Base-by-base conservation (phyloP, 2,797 vertebrate species). In the Sebastes hopkinsi region DNA sequence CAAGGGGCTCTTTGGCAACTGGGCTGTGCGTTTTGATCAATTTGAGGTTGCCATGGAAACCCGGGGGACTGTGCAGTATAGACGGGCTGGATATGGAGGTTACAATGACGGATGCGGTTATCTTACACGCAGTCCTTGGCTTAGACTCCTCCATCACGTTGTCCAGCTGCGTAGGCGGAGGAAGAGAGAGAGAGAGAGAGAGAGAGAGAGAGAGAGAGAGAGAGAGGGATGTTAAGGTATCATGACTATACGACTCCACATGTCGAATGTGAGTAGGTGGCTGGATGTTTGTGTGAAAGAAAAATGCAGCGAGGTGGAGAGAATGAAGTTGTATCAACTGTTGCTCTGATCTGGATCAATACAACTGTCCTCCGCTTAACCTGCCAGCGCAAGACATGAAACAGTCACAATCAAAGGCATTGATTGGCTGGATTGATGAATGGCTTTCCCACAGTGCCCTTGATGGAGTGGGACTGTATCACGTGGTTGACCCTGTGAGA, bases 21-120 rank as follows among this genome's bases (percentile, higher is more conserved):
- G 84, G 74, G 67, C 87, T 83, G 76, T 62, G 68, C 2, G 72
- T 83, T 90, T 88, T 92, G 77, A 81, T 85, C 50, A 82, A 3
- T 86, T 92, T 91, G 52, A 86, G 85, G 87, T 81, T 93, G 77
- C 88, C 87, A 16, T 89, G 84, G 82, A 87, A 93, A 88, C 90
- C 82, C 0, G 88, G 85, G 1, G 87, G 88, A 34, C 90, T 88
- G 11, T 90, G 82, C 71, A 90, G 73, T 62, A 96, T 88, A 13
- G 75, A 88, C 9, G 95, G 95, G 86, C 85, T 96, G 84, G 95
- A 95, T 80, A 94, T 94, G 29, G 94, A 96, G 55, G 96, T 97
- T 83, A 96, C 89, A 54, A 96, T 92, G 87, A 97, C 91, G 50
- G 94, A 93, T 36, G 96, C 58, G 0, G 61, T 69, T 18, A n/a